Evolutionary conservation across 2,113 vertebrate genomes (phyloP).

Genomic region (Peucedramus taeniatus): DNA sequence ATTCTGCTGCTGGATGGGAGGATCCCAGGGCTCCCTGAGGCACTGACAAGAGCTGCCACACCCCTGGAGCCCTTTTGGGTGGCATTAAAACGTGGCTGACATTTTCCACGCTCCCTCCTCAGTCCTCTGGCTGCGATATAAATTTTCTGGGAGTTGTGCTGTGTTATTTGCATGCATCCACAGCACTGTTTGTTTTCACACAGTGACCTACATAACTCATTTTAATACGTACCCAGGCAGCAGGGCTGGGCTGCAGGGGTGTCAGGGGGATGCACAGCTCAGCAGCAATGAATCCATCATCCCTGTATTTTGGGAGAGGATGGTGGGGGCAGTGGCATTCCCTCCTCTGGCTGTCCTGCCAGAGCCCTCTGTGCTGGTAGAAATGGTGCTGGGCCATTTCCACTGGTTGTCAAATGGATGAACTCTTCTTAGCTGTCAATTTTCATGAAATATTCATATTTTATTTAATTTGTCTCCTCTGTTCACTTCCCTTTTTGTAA

Average conservation of each 20-base stretch:
- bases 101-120: not conserved
- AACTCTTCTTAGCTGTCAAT: not conserved
- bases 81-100: not conserved
- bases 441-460: not conserved
- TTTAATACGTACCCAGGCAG: not conserved
- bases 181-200: constrained; percentile 1
- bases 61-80: not conserved
- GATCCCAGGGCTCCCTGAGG: not conserved
- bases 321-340: fast-evolving
- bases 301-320: not conserved
- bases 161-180: not conserved
- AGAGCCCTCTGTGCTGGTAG: not conserved
- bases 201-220: constrained; percentile 1
- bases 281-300: not conserved
- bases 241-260: not conserved
- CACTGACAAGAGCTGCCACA: not conserved
- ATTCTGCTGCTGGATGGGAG: not conserved
- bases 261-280: not conserved
- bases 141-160: constrained; percentile 15
- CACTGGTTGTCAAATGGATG: not conserved
- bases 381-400: not conserved
- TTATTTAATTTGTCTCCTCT: not conserved
- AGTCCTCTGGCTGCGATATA: not conserved
- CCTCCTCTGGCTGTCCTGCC: not conserved
- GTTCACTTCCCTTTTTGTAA: not conserved